Evolutionary conservation across 1,140 invertebrate species (phyloP).

Genomic region (Zelostemma sp.): DNA sequence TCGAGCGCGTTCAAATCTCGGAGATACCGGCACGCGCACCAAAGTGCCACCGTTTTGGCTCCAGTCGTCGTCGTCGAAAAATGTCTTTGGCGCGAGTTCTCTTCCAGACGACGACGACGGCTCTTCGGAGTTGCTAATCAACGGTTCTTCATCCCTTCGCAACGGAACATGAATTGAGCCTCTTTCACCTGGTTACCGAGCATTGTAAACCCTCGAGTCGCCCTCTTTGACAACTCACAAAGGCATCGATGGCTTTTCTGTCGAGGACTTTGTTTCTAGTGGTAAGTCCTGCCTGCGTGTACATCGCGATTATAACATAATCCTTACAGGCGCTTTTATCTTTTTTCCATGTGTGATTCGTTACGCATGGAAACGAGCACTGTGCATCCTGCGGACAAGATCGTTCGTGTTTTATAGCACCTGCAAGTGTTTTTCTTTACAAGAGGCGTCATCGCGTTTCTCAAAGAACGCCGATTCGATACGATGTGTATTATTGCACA

Average conservation of each 20-base stretch:
- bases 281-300: slow-evolving; percentile 18
- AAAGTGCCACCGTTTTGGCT: no score
- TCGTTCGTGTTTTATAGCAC: not conserved
- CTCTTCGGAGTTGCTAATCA: not conserved
- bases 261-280: slow-evolving; percentile 30
- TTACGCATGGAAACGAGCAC: slow-evolving; percentile 18
- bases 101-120: not conserved
- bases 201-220: not conserved
- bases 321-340: slow-evolving; percentile 14
- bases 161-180: not conserved
- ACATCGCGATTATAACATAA: slow-evolving; percentile 19
- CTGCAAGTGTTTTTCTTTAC: slow-evolving; percentile 3
- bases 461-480: no score
- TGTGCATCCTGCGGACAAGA: slow-evolving; percentile 13
- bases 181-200: not conserved
- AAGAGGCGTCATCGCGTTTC: not conserved
- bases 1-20: slow-evolving; percentile 12
- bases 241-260: slow-evolving; percentile 34
- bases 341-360: slow-evolving; percentile 15
- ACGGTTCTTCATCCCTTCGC: not conserved
- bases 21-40: not conserved
- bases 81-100: not conserved
- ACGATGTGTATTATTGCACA: no score
- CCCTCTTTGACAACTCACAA: not conserved
- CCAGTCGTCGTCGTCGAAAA: not conserved